Evolutionary conservation across 2,888 invertebrate species (phyloP).

Genomic region (Buathra laborator): DNA sequence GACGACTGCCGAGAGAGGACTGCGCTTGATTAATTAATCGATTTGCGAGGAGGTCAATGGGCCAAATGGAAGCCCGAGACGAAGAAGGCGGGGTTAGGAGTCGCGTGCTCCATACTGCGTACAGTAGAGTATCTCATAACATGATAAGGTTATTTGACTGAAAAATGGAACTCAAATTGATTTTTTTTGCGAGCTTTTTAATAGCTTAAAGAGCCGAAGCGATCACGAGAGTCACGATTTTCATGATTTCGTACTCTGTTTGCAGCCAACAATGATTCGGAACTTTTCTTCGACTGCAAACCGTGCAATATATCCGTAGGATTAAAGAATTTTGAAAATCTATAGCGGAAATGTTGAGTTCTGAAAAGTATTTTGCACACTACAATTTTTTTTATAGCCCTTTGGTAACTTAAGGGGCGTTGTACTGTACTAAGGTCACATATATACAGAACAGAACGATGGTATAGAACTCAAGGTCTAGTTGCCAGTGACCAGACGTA

Average conservation of each 20-base stretch:
- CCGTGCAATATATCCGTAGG: too few species aligned
- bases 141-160: background rate
- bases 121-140: background rate
- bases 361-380: background rate
- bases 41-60: constrained; percentile 18
- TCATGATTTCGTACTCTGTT: too few species aligned
- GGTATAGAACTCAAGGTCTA: constrained; percentile 27
- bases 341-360: background rate
- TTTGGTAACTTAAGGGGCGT: background rate
- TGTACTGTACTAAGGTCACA: background rate
- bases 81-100: background rate
- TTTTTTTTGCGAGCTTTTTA: too few species aligned
- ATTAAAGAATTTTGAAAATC: too few species aligned
- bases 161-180: background rate
- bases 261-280: too few species aligned
- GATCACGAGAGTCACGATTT: too few species aligned
- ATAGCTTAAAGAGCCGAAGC: too few species aligned
- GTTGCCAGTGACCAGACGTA: constrained; percentile 22
- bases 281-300: too few species aligned
- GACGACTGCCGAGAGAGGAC: constrained; percentile 15
- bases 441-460: constrained; percentile 23
- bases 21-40: constrained; percentile 45
- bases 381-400: background rate
- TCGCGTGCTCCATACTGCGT: background rate
- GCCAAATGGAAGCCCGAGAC: constrained; percentile 24